These are phyloP conservation scores for Potamilus streckersoni DNA, from an alignment of 1,140 invertebrate genomes.

Conservation along the genomic window DNA sequence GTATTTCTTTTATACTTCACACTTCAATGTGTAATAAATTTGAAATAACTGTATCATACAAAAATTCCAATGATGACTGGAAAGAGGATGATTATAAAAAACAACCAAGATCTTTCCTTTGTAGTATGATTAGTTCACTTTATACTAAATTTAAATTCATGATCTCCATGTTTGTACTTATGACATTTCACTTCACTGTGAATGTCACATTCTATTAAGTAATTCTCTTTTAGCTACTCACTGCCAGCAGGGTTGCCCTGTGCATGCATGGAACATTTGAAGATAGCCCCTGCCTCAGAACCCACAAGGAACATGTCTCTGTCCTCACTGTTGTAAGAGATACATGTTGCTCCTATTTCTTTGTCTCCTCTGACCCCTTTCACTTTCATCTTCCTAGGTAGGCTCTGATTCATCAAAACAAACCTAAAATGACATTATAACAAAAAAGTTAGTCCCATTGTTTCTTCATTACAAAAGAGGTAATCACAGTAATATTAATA, in stretches of 20 bases:
- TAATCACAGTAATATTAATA: too few relatives aligned
- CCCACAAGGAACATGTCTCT: conserved; percentile 63
- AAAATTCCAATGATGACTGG: too few relatives aligned
- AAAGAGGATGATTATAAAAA: too few relatives aligned
- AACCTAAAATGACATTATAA: conserved; percentile 42
- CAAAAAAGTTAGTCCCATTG: conserved; percentile 8
- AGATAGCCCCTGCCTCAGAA: conserved; percentile 64
- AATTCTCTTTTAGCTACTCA: conserved; percentile 33
- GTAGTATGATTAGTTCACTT: neutral
- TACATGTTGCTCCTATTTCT: conserved; percentile 63
- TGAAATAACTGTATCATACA: too few relatives aligned
- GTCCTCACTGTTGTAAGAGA: conserved; percentile 61
- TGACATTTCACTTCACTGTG: too few relatives aligned
- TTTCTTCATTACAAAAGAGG: neutral
- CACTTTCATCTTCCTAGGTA: conserved; percentile 58
- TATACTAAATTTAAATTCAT: too few relatives aligned
- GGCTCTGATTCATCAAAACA: conserved; percentile 58
- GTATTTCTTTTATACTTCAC: too few relatives aligned
- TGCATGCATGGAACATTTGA: conserved; percentile 62
- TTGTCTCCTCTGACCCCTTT: conserved; percentile 55
- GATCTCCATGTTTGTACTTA: too few relatives aligned
- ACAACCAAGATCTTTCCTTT: too few relatives aligned
- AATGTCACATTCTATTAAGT: too few relatives aligned
- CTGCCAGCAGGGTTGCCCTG: conserved; percentile 60
- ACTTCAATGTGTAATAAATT: too few relatives aligned